Percentiles rank a stretch among this genome's conserved stretches.
These are phyloP conservation scores for Drosophila tsacasi DNA, from an alignment of 1,140 invertebrate species.

Conservation along the genomic window DNA sequence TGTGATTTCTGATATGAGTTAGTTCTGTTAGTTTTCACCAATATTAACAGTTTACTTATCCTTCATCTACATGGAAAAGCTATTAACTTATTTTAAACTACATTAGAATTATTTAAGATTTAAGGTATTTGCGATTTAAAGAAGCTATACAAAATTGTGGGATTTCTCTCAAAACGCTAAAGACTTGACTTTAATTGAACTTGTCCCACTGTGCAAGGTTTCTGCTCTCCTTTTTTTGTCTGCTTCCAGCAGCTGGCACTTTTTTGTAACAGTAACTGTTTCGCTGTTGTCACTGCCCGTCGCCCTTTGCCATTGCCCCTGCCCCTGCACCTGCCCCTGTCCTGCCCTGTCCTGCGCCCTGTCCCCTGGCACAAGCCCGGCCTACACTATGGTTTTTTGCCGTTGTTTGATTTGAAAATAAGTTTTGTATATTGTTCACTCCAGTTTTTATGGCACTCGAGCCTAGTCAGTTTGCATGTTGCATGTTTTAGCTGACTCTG, in stretches of 20 bases:
- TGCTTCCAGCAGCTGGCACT: conserved; percentile 38
- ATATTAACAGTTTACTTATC: no score
- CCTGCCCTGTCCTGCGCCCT: no score
- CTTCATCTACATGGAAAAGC: not conserved
- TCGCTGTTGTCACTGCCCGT: conserved; percentile 33
- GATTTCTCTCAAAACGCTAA: not conserved
- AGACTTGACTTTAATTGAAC: not conserved
- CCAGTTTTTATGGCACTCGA: conserved; percentile 58
- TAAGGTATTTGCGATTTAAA: not conserved
- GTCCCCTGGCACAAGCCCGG: not conserved
- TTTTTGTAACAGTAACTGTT: conserved; percentile 48
- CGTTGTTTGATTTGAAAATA: conserved; percentile 77
- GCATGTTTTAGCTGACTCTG: conserved; percentile 20
- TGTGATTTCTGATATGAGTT: no score
- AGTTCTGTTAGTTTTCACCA: no score
- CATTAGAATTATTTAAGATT: not conserved
- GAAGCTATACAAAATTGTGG: not conserved
- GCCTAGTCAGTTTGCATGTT: conserved; percentile 52
- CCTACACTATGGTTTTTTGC: conserved; percentile 18
- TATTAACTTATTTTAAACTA: not conserved
- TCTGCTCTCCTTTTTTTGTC: conserved; percentile 17
- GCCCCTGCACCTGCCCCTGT: not conserved
- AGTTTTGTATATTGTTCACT: conserved; percentile 66
- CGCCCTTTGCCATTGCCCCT: not conserved
- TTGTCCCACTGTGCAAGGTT: conserved; percentile 21